These are phyloP conservation scores for Aricia artaxerxes DNA, from an alignment of 2,888 invertebrate genomes.

Conservation along the genomic window DNA sequence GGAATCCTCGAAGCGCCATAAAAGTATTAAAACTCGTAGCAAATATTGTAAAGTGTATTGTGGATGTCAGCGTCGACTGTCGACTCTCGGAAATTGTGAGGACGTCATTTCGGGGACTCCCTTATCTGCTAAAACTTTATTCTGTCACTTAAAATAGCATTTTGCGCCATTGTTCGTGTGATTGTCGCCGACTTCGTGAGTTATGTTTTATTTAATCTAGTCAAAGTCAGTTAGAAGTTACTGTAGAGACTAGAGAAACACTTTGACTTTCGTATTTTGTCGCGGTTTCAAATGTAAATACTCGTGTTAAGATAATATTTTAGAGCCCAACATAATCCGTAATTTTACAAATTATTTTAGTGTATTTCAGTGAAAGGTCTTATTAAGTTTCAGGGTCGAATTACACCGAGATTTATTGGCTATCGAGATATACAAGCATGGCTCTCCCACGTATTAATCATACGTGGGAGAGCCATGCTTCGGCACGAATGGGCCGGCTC, in stretches of 20 bases:
- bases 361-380: too few relatives aligned
- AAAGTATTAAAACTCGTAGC: slow-evolving; percentile 3
- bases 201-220: slow-evolving; percentile 11
- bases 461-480: too few relatives aligned
- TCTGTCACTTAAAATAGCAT: slow-evolving; percentile 29
- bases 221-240: background rate
- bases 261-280: background rate
- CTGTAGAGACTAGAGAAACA: background rate
- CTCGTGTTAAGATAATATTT: too few relatives aligned
- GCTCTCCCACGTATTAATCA: too few relatives aligned
- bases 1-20: background rate
- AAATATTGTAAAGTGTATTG: slow-evolving; percentile 17
- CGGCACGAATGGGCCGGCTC: too few relatives aligned
- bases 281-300: background rate
- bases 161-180: background rate
- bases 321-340: too few relatives aligned
- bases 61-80: background rate
- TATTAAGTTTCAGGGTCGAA: too few relatives aligned
- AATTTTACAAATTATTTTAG: too few relatives aligned
- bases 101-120: slow-evolving; percentile 31
- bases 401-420: too few relatives aligned
- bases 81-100: slow-evolving; percentile 22
- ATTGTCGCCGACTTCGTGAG: background rate
- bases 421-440: too few relatives aligned
- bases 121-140: slow-evolving; percentile 34